Conservation (phyloP, 2,888 invertebrate species). For the Pristionchus exspectatus region DNA sequence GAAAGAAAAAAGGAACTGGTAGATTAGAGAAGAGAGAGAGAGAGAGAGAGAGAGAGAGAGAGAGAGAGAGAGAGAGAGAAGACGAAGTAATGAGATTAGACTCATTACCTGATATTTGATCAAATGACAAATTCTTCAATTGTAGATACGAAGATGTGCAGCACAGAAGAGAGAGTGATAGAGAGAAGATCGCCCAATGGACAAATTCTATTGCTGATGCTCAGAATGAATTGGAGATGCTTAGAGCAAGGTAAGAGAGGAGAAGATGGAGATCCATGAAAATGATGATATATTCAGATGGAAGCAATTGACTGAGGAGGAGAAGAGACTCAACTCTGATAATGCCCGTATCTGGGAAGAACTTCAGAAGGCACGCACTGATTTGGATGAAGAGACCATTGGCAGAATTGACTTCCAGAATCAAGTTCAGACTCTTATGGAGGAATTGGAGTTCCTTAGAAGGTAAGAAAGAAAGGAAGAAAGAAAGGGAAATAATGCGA, state of each 20-base stretch:
- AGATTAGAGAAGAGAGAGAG: neutral
- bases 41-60: neutral
- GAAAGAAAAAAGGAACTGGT: slow-evolving; percentile 2
- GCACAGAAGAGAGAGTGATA: slow-evolving; percentile 75
- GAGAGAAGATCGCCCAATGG: slow-evolving; percentile 77
- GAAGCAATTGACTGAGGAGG: slow-evolving; percentile 78
- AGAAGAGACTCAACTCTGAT: slow-evolving; percentile 76
- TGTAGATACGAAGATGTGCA: slow-evolving; percentile 77
- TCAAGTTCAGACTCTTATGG: slow-evolving; percentile 79
- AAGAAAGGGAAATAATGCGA: neutral
- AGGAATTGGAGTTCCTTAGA: slow-evolving; percentile 79
- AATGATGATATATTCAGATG: slow-evolving; percentile 60
- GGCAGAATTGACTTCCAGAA: slow-evolving; percentile 79
- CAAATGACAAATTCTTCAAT: neutral
- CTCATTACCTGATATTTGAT: too few relatives aligned
- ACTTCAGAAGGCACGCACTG: slow-evolving; percentile 72
- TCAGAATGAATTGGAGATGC: slow-evolving; percentile 78
- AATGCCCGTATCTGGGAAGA: slow-evolving; percentile 78
- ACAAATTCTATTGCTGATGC: slow-evolving; percentile 78
- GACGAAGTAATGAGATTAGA: neutral
- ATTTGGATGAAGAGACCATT: slow-evolving; percentile 80
- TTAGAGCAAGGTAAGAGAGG: slow-evolving; percentile 69
- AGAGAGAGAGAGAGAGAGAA: neutral
- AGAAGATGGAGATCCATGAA: neutral
- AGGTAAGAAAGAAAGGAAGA: neutral